Evolutionary conservation across 2,888 invertebrate genomes (phyloP).

Genomic region (Mongoloraphidia duomilia): DNA sequence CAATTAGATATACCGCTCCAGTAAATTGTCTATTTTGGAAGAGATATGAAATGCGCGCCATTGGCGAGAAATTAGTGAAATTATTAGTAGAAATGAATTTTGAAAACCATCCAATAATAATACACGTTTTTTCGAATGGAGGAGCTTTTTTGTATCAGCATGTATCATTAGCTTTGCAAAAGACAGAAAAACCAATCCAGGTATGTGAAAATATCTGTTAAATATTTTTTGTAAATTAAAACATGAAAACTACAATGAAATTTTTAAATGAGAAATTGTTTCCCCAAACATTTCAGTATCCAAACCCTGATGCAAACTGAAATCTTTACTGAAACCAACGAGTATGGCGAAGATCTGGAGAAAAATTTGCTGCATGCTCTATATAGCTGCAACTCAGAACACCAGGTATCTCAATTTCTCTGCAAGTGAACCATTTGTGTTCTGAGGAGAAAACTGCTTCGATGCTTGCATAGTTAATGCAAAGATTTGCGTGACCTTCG

Average conservation of each 20-base stretch:
- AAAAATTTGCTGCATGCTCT: no score
- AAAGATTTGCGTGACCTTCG: no score
- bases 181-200: slow-evolving; percentile 35
- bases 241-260: neutral
- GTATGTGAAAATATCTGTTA: slow-evolving; percentile 19
- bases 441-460: no score
- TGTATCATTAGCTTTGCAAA: slow-evolving; percentile 43
- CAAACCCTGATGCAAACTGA: no score
- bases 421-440: no score
- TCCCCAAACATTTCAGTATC: no score
- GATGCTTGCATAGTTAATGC: no score
- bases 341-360: no score
- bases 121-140: slow-evolving; percentile 66
- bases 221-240: neutral
- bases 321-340: no score
- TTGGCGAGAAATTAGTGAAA: slow-evolving; percentile 49
- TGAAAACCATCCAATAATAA: slow-evolving; percentile 53
- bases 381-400: no score
- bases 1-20: slow-evolving; percentile 55
- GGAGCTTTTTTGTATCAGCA: slow-evolving; percentile 57
- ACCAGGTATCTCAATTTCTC: no score
- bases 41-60: slow-evolving; percentile 40
- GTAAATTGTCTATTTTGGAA: slow-evolving; percentile 50
- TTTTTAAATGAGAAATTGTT: no score
- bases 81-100: slow-evolving; percentile 50